These are phyloP conservation scores for Eupristina koningsbergeri DNA, from an alignment of 1,140 invertebrate species.

Conservation along the genomic window DNA sequence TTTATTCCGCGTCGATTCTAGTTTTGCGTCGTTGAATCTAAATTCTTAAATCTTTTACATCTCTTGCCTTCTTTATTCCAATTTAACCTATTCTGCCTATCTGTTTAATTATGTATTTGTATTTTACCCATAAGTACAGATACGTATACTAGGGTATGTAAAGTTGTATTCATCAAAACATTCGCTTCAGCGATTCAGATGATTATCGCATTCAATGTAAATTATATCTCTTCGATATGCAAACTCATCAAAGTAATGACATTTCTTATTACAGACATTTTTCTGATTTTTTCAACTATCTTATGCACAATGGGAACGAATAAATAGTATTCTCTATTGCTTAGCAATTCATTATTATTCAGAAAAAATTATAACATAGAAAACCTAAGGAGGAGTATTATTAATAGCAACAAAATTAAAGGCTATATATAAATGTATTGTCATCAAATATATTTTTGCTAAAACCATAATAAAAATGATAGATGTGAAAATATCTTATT, in stretches of 20 bases:
- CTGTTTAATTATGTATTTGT: background rate
- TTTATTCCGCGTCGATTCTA: constrained; percentile 18
- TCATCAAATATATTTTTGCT: no score
- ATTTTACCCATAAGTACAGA: background rate
- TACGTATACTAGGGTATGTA: background rate
- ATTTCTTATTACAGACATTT: background rate
- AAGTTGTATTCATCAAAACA: no score
- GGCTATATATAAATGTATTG: no score
- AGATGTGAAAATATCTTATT: no score
- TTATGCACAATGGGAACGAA: no score
- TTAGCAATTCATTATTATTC: no score
- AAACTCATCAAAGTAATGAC: constrained; percentile 13
- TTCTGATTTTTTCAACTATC: no score
- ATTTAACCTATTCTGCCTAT: background rate
- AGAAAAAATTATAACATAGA: no score
- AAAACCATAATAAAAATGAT: no score
- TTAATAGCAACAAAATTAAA: no score
- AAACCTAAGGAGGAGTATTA: no score
- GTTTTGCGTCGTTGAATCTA: background rate
- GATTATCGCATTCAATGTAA: background rate
- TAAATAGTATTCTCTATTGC: no score
- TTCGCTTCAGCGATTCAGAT: background rate
- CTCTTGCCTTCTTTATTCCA: background rate
- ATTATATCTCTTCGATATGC: background rate
- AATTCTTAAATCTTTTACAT: constrained; percentile 14